Evolutionary conservation across 2,888 invertebrate species (phyloP).

Genomic region (Lycocerus yunnanus): DNA sequence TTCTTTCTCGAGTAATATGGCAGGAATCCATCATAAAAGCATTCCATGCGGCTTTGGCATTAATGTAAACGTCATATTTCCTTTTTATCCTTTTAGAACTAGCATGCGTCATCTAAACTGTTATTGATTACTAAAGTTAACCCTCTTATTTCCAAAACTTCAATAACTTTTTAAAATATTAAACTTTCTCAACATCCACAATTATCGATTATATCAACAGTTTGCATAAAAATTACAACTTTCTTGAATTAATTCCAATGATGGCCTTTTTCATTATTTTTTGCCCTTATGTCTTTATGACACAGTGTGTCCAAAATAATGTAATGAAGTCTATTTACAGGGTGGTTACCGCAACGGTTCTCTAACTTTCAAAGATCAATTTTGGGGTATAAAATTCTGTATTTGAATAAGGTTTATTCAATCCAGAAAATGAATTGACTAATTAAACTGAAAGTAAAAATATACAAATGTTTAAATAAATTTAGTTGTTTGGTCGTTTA

Average conservation of each 20-base stretch:
- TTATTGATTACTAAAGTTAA: slow-evolving; percentile 42
- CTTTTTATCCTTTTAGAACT: slow-evolving; percentile 44
- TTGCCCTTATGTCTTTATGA: no score
- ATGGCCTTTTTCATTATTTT: no score
- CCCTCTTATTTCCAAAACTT: slow-evolving; percentile 22
- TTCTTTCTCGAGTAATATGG: slow-evolving; percentile 44
- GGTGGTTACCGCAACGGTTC: no score
- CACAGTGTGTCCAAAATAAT: no score
- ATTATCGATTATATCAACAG: background rate
- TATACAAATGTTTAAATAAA: no score
- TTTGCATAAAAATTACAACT: background rate
- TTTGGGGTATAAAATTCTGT: no score
- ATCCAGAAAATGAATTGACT: no score
- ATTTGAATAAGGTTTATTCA: no score
- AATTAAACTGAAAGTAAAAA: no score
- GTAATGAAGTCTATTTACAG: no score
- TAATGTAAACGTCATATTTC: slow-evolving; percentile 50
- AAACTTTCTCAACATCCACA: background rate
- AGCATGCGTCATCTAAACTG: slow-evolving; percentile 43
- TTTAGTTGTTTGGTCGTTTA: no score
- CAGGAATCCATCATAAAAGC: slow-evolving; percentile 50
- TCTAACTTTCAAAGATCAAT: no score
- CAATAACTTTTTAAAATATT: slow-evolving; percentile 26
- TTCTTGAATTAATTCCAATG: background rate
- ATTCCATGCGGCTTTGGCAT: slow-evolving; percentile 47